These are phyloP conservation scores for Syngnathus typhle DNA, from an alignment of 2,113 vertebrate species.

Conservation along the genomic window DNA sequence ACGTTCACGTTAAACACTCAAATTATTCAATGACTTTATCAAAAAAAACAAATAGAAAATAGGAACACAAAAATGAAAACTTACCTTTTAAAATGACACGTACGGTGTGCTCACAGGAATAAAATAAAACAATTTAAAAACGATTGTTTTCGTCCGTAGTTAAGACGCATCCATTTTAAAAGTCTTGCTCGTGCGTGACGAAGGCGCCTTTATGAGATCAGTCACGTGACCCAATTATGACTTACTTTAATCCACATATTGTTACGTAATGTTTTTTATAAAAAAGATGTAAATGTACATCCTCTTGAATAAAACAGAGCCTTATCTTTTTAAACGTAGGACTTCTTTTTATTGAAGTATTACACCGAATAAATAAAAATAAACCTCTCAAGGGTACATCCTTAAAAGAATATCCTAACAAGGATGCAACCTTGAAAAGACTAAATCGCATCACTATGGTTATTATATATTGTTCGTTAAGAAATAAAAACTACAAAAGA, in stretches of 20 bases:
- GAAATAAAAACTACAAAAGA: slow-evolving; percentile 22
- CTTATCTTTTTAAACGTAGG: no score
- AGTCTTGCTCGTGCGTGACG: not conserved
- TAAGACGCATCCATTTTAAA: not conserved
- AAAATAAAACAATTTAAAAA: no score
- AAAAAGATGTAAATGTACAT: no score
- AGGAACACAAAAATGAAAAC: not conserved
- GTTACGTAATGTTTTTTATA: no score
- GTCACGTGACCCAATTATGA: not conserved
- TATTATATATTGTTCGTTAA: not conserved
- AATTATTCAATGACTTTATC: not conserved
- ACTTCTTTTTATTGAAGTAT: no score
- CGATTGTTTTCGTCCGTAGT: not conserved
- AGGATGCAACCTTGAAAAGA: not conserved
- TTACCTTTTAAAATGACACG: not conserved
- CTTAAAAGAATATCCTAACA: not conserved
- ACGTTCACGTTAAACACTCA: not conserved
- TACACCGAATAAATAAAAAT: no score
- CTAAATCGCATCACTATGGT: not conserved
- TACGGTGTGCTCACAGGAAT: not conserved
- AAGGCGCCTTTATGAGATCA: no score
- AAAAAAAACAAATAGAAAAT: not conserved
- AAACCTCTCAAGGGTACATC: not conserved
- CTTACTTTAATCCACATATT: no score
- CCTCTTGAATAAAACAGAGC: no score